These are phyloP conservation scores for Calvadosia cruxmelitensis DNA, from an alignment of 30 jellyfish, hydroid and myxozoan genomes.

Conservation along the genomic window DNA sequence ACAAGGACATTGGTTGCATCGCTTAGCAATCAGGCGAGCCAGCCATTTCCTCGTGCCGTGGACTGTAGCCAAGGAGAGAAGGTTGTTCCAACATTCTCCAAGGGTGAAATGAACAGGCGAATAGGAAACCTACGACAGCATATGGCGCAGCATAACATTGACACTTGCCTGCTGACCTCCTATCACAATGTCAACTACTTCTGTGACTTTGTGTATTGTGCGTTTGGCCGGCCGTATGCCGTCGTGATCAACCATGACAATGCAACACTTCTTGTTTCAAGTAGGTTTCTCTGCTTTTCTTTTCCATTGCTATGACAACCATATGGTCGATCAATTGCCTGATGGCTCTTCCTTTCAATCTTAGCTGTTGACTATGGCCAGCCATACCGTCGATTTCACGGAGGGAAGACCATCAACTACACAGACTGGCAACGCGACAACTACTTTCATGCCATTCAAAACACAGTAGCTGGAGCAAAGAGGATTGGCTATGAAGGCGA, in stretches of 20 bases:
- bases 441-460: constrained; percentile 42
- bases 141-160: constrained; percentile 47
- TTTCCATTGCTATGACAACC: not conserved
- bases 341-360: not conserved
- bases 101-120: constrained; percentile 54
- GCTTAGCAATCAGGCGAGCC: no score
- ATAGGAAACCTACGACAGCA: constrained; percentile 34
- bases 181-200: constrained; percentile 57
- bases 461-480: constrained; percentile 49
- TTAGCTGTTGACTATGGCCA: constrained; percentile 81
- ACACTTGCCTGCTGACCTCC: constrained; percentile 72
- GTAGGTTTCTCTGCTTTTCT: constrained; percentile 16
- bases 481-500: constrained; percentile 62
- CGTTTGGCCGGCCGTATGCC: constrained; percentile 74
- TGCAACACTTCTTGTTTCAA: constrained; percentile 45
- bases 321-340: not conserved
- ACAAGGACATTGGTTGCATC: no score
- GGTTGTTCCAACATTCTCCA: constrained; percentile 38
- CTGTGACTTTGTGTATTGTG: constrained; percentile 66
- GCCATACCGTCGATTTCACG: constrained; percentile 71
- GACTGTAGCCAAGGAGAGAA: constrained; percentile 73
- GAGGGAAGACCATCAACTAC: constrained; percentile 55
- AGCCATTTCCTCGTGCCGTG: constrained; percentile 27
- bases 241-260: constrained; percentile 61
- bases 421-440: constrained; percentile 88